Evolutionary conservation across 2,113 vertebrate genomes (phyloP).

Genomic region (Microcebus ravelobensis): DNA sequence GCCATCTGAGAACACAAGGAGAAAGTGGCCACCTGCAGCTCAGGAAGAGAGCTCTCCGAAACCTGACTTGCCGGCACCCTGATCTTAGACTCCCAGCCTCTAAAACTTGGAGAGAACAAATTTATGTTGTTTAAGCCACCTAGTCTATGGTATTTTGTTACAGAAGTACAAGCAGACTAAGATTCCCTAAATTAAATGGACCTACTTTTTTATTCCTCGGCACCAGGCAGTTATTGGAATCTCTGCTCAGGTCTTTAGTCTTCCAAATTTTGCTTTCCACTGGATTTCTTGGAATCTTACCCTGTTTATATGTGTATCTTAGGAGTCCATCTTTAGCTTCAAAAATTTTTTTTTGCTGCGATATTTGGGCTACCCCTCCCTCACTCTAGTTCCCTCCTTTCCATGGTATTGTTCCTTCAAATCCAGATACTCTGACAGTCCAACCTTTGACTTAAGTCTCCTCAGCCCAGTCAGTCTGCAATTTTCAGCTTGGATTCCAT

Average conservation of each 20-base stretch:
- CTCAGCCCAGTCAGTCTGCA: background rate
- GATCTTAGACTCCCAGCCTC: background rate
- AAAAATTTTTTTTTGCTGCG: background rate
- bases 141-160: background rate
- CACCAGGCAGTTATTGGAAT: background rate
- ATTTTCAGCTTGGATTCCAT: background rate
- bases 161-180: background rate
- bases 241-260: background rate
- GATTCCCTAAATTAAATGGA: background rate
- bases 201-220: background rate
- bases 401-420: background rate
- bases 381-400: background rate
- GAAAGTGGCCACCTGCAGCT: background rate
- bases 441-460: background rate
- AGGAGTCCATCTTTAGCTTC: background rate
- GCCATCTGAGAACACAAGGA: background rate
- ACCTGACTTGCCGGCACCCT: rapidly evolving
- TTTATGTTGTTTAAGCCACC: background rate
- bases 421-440: background rate
- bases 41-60: background rate
- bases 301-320: background rate
- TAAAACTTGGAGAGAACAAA: background rate
- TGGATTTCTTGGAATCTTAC: background rate
- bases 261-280: background rate
- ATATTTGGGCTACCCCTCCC: background rate